Conservation (phyloP, 2,113 vertebrate species). For the Sceloporus undulatus region DNA sequence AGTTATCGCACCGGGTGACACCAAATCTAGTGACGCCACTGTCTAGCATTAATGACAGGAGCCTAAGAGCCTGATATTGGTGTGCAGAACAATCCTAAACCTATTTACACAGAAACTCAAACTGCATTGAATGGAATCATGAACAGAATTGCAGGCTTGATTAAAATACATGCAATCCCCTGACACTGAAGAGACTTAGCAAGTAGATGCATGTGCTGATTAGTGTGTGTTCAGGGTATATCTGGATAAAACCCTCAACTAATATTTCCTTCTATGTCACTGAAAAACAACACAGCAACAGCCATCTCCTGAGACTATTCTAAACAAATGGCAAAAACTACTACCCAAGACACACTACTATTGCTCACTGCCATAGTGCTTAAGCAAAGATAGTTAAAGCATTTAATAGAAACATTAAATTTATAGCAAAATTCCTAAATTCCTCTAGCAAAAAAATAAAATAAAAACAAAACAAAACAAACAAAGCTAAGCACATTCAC, state of each 20-base stretch:
- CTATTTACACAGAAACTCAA: background rate
- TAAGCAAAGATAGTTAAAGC: background rate
- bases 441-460: background rate
- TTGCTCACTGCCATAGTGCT: background rate
- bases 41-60: background rate
- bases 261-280: background rate
- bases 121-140: background rate
- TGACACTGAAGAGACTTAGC: background rate
- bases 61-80: background rate
- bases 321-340: background rate
- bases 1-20: too few species aligned
- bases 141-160: background rate
- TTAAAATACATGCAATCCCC: background rate
- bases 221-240: background rate
- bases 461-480: too few species aligned
- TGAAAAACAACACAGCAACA: slow-evolving; percentile 11
- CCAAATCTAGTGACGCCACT: too few species aligned
- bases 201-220: background rate
- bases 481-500: background rate
- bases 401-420: background rate
- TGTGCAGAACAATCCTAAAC: background rate
- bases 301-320: background rate
- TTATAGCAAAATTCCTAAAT: too few species aligned
- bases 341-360: background rate
- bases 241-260: background rate